A percentile compares a stretch with the other conserved stretches of the same genome.
Evolutionary conservation across 2,113 vertebrate species (phyloP).

Genomic region (Irena cyanogastra): DNA sequence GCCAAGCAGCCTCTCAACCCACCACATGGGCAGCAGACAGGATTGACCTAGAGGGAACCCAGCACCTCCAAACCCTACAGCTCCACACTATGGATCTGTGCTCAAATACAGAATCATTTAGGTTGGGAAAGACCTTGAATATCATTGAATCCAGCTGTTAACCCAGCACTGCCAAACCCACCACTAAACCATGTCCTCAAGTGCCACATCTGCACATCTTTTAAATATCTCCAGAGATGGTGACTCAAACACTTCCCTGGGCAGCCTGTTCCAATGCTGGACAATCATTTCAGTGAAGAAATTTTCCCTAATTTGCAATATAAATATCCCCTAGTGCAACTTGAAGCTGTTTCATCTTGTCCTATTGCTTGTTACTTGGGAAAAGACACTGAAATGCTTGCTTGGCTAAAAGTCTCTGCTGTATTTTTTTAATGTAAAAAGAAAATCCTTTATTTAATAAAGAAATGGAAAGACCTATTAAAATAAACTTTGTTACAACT

Average conservation of each 20-base stretch:
- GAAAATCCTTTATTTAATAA: neutral
- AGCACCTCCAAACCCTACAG: neutral
- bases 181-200: neutral
- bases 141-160: neutral
- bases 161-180: neutral
- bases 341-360: neutral
- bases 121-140: neutral
- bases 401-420: neutral
- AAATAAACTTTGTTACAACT: neutral
- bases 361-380: neutral
- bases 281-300: neutral
- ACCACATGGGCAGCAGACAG: accelerated
- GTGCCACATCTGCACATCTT: neutral
- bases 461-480: neutral
- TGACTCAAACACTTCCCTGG: neutral
- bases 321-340: neutral
- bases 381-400: neutral
- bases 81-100: neutral
- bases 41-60: neutral
- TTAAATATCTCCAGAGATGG: neutral
- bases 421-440: neutral
- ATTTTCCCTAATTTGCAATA: neutral
- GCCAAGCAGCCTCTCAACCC: neutral
- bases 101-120: neutral
- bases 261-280: neutral